Conservation (phyloP, 1,140 invertebrate genomes). For the Bombus waltoni region DNA sequence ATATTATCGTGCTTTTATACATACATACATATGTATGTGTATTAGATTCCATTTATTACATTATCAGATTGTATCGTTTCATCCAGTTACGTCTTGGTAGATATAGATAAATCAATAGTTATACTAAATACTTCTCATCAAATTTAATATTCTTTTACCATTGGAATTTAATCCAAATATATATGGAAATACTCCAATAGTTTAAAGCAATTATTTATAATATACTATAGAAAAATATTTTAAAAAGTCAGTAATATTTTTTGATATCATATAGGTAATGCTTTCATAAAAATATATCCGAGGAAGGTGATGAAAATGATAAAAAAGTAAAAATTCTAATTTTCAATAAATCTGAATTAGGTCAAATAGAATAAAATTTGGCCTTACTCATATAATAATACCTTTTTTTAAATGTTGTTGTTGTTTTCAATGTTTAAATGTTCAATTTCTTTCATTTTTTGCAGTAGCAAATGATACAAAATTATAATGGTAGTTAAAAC, state of each 20-base stretch:
- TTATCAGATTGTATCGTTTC: constrained; percentile 33
- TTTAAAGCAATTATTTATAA: not conserved
- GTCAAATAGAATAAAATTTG: not conserved
- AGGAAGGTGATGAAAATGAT: not conserved
- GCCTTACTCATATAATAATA: not conserved
- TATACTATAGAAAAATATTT: not conserved
- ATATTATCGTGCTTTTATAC: constrained; percentile 4
- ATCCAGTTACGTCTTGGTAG: constrained; percentile 12
- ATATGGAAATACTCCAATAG: not conserved
- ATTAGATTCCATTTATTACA: constrained; percentile 26
- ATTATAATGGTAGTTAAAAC: not conserved
- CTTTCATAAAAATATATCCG: not conserved
- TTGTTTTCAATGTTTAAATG: not conserved
- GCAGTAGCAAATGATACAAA: not conserved
- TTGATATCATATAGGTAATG: not conserved
- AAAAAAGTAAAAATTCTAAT: not conserved
- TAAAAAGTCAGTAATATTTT: not conserved
- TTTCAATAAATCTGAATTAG: not conserved
- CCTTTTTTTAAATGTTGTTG: not conserved
- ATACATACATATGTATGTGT: not conserved
- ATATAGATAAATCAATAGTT: constrained; percentile 6
- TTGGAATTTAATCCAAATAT: not conserved
- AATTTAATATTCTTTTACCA: not conserved
- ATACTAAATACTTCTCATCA: not conserved
- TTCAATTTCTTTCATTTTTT: not conserved